Evolutionary conservation across 2,797 vertebrate species (phyloP), one percentile per base, ranked within the genome.

Genomic region (Serranus cabrilla): DNA sequence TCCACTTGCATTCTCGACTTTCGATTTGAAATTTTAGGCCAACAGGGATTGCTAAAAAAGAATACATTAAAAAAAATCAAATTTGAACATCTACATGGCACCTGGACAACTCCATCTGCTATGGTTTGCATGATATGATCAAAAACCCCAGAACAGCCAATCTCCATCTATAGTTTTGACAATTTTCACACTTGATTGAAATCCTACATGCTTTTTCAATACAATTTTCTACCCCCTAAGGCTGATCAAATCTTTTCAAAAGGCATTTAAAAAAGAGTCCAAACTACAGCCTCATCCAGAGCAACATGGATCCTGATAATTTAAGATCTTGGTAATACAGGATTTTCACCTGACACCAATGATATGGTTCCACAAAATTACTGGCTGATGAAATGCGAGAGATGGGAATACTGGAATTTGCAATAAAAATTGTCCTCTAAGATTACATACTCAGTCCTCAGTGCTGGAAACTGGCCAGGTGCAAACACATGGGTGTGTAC

Each of bases 361-460:
- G 54, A 49, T 43, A 17, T 7, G 21, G 58, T 37, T 59, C 40
- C 47, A 27, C 37, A 57, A 56, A 49, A 43, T 43, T 16, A 45
- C 59, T 43, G 34, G 18, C 60, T 9, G 39, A 40, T 1, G 2
- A 49, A 64, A 63, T 3, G 11, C 43, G 49, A 51, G 47, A 45
- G 25, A 12, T 46, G 70, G 54, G 54, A 65, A 74, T 67, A 76
- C 57, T 58, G 61, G 61, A 67, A 67, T 67, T 52, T 71, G 25
- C 50, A 67, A 65, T 76, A 72, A 63, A 68, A 76, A 45, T 14
- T 27, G 20, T 10, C 56, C 23, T 27, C 55, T 54, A 34, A 21
- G 61, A 76, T 67, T 76, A 56, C 67, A 75, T 14, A 45, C 50
- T 57, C 17, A 34, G 62, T 37, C 27, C 11, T 18, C 56, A 40